These are phyloP conservation scores for Apodemus speciosus DNA, from an alignment of 2,113 vertebrate species.

Conservation along the genomic window DNA sequence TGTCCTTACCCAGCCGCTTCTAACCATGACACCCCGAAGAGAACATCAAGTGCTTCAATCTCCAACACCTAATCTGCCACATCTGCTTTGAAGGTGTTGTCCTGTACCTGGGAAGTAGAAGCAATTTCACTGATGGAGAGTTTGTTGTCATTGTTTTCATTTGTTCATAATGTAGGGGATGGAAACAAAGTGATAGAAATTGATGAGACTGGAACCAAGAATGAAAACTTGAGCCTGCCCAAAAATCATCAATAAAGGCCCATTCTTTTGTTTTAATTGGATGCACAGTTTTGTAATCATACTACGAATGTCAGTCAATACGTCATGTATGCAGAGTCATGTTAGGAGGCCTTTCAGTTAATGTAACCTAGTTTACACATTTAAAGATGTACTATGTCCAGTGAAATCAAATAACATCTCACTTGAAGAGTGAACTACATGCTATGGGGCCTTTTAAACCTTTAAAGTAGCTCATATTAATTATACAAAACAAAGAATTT, in stretches of 20 bases:
- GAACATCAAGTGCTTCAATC: too few species aligned
- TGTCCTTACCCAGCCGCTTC: too few species aligned
- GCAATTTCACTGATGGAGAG: too few species aligned
- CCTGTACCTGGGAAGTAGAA: too few species aligned
- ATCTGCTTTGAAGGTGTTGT: too few species aligned
- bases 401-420: neutral
- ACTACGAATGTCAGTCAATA: neutral
- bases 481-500: neutral
- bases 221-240: neutral
- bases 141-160: too few species aligned
- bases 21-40: too few species aligned
- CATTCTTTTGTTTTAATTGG: neutral
- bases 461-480: neutral
- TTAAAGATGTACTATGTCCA: neutral
- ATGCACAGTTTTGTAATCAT: neutral
- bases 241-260: neutral
- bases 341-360: neutral
- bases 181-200: neutral
- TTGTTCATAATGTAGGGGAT: too few species aligned
- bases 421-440: neutral
- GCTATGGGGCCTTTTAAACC: neutral
- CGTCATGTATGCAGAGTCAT: rapidly evolving
- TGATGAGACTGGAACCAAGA: neutral
- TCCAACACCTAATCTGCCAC: too few species aligned
- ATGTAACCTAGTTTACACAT: neutral